Evolutionary conservation across 1,140 invertebrate genomes (phyloP).

Genomic region (Cotesia glomerata): DNA sequence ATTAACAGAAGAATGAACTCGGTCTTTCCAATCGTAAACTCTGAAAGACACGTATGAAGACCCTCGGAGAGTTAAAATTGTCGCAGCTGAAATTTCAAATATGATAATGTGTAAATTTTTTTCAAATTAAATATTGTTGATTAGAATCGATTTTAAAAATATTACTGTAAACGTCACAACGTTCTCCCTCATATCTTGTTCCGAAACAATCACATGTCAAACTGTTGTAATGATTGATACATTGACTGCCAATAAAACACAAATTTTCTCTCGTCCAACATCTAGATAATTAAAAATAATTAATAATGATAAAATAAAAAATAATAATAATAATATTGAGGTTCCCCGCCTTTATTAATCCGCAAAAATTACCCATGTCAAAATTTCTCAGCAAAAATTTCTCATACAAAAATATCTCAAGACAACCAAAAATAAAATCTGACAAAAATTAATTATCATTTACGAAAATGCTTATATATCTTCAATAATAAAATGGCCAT

Average conservation of each 20-base stretch:
- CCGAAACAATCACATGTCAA: conserved; percentile 91
- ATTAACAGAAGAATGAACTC: conserved; percentile 84
- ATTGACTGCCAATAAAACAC: conserved; percentile 82
- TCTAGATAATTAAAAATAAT: conserved; percentile 48
- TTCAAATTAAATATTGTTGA: not conserved
- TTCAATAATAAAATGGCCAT: no score
- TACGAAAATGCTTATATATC: no score
- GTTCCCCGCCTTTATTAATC: no score
- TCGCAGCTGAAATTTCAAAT: conserved; percentile 71
- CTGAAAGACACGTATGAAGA: conserved; percentile 92
- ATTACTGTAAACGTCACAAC: conserved; percentile 89
- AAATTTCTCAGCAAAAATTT: no score
- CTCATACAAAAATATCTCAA: no score
- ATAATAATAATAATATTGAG: not conserved
- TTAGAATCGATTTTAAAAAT: not conserved
- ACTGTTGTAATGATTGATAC: conserved; percentile 88
- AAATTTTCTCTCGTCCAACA: conserved; percentile 80
- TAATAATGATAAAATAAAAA: not conserved
- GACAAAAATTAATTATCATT: no score
- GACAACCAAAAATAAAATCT: no score
- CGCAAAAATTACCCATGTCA: no score
- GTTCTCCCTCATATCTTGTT: conserved; percentile 86
- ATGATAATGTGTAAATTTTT: conserved; percentile 18
- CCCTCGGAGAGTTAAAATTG: conserved; percentile 83
- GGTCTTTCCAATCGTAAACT: conserved; percentile 91